Evolutionary conservation across 2,888 invertebrate genomes (phyloP).

Genomic region (Leucania comma): DNA sequence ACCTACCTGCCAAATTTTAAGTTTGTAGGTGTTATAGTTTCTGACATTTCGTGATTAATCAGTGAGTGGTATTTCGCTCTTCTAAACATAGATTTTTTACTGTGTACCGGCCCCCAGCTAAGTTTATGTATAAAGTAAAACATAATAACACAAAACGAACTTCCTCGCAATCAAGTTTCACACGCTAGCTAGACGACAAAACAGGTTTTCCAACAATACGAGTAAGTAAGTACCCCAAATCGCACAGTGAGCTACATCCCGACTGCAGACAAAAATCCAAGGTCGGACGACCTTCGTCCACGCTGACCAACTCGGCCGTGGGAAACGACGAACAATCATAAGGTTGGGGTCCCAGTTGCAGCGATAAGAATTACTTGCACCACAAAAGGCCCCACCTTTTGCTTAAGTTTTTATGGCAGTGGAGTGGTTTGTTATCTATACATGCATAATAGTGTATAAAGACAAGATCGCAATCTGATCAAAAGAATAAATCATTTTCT

Average conservation of each 20-base stretch:
- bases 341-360: constrained; percentile 44
- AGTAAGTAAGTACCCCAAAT: constrained; percentile 62
- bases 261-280: constrained; percentile 66
- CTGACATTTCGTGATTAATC: no score
- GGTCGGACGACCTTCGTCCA: constrained; percentile 62
- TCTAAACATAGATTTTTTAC: no score
- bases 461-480: not conserved
- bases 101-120: constrained; percentile 12
- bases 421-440: no score
- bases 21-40: no score
- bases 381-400: no score
- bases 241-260: constrained; percentile 61
- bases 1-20: no score
- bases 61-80: no score
- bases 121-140: not conserved
- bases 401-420: no score
- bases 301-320: constrained; percentile 65
- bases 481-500: not conserved
- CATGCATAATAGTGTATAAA: no score
- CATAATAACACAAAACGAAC: constrained; percentile 36
- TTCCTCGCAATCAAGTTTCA: constrained; percentile 48
- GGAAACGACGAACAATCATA: constrained; percentile 65
- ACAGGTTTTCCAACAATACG: constrained; percentile 65
- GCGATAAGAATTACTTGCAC: constrained; percentile 23
- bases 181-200: constrained; percentile 54